Percentiles rank a stretch among this genome's conserved stretches.
These are phyloP conservation scores for Pantala flavescens DNA, from an alignment of 1,140 invertebrate species.

Conservation along the genomic window DNA sequence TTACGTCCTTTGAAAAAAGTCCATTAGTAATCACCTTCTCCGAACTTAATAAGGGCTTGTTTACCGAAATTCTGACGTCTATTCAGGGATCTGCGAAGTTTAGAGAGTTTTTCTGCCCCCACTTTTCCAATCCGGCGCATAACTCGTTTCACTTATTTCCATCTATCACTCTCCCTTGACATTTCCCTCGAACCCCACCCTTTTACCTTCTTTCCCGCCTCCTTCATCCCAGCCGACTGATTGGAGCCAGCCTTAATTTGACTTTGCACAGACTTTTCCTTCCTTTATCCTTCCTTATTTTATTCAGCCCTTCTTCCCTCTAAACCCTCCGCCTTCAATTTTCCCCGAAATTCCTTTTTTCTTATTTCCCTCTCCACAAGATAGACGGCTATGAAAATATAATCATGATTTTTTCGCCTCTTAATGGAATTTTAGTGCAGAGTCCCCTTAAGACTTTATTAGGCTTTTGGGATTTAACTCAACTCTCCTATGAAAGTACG, in stretches of 20 bases:
- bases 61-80: too few relatives aligned
- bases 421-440: too few relatives aligned
- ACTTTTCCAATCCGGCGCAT: neutral
- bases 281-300: neutral
- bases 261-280: conserved; percentile 1
- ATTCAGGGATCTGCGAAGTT: too few relatives aligned
- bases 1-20: too few relatives aligned
- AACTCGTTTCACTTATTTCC: conserved; percentile 9
- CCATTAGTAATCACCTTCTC: too few relatives aligned
- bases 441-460: too few relatives aligned
- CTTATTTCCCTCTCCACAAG: neutral
- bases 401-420: too few relatives aligned
- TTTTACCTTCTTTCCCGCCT: neutral
- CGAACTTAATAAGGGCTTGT: too few relatives aligned
- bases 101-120: neutral
- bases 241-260: conserved; percentile 2
- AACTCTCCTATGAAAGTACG: too few relatives aligned
- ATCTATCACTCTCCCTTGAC: conserved; percentile 1
- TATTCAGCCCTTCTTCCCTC: neutral
- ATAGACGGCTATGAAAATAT: too few relatives aligned
- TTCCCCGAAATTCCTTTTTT: neutral
- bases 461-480: too few relatives aligned
- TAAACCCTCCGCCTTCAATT: neutral
- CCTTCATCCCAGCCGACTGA: conserved; percentile 2
- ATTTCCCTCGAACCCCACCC: neutral